Base-by-base conservation (phyloP, 2,113 vertebrate genomes). In the Mola mola region DNA sequence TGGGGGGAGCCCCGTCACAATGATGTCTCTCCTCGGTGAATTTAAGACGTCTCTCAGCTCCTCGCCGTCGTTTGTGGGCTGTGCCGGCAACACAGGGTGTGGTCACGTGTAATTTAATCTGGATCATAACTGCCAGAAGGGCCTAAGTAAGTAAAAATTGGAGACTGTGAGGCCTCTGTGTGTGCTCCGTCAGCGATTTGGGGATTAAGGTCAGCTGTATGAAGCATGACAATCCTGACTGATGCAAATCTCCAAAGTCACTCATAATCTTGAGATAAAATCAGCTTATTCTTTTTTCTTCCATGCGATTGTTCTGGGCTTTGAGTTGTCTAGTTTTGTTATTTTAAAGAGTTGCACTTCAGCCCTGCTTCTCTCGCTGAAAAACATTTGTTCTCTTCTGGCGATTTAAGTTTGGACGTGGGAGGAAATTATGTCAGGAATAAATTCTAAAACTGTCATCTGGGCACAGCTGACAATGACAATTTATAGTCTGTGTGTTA, bases 191-290 rank as follows among this genome's bases (percentile, higher is more conserved):
- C 46, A 21, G 56, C 67, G 50, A 60, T 79, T 29, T 20, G 40
- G 51, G 78, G 83, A 89, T 90, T 87, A 79, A 82, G 80, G 83
- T 81, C 87, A 82, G 31, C 58, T 40, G 41, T 83, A 72, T 55
- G 61, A 38, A 75, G 59, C 53, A 46, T 42, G 53, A 52, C 60
- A 63, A 41, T 57, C 61, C 76, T n/a, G 41, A 49, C 50, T 33
- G 24, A 67, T 57, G 9, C 56, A 72, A 78, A 81, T 72, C 77
- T 79, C 55, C 44, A 40, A 49, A 61, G 59, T 81, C 41, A 3
- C 56, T 59, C 34, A 4, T 76, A 83, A 88, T 87, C 78, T 81
- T 58, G 5, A 67, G 20, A 56, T 48, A 60, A 82, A n/a, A 82
- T 80, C 75, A 36, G 57, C 56, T 74, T 61, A 76, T 57, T 40